Evolutionary conservation across 2,888 invertebrate species (phyloP), one percentile per base, ranked within the genome.

Genomic region (Rhamnusium bicolor): DNA sequence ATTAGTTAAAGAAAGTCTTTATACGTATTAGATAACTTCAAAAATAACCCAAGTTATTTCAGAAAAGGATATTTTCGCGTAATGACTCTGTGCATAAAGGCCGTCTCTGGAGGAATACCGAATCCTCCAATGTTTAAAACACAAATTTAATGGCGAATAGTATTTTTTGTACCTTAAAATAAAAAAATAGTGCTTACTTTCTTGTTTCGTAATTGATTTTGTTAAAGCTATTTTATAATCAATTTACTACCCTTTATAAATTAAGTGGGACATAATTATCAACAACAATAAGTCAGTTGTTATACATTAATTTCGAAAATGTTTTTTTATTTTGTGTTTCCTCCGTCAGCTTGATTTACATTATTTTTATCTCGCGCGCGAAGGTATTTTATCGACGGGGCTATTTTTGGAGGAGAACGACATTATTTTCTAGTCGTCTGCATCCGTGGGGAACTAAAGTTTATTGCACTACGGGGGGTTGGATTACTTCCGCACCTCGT

Each of bases 391-490:
- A 61, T 61, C 40, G 21, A 19, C 19, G 46, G 5, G 46, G 19
- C 61, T 61, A 61, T 61, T 61, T 61, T 51, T 21, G 46, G 46
- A 46, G 61, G 19, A 18, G 61, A 18, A 19, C 18, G 18, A 51
- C 18, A 51, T 51, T 51, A 51, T 18, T 51, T 18, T 16, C 16
- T 18, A 18, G 18, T 12, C 16, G 18, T 18, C 19, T 18, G 12
- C 29, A 46, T 46, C 61, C 61, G 46, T 46, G 61, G 61, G 61
- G 61, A 61, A 16, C 46, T 19, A 8, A 46, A 61, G 61, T 61
- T 61, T 61, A 61, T 61, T 61, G 61, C 61, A 61, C 61, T 32
- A 19, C 32, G 16, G 61, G 61, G 61, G 61, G 61, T 58, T 61
- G 61, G 61, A 46, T 40, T 46, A 61, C 61, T 61, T 61, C 61